Base-by-base conservation (phyloP, 2,888 invertebrate genomes). In the Sphaeridia pumilis region DNA sequence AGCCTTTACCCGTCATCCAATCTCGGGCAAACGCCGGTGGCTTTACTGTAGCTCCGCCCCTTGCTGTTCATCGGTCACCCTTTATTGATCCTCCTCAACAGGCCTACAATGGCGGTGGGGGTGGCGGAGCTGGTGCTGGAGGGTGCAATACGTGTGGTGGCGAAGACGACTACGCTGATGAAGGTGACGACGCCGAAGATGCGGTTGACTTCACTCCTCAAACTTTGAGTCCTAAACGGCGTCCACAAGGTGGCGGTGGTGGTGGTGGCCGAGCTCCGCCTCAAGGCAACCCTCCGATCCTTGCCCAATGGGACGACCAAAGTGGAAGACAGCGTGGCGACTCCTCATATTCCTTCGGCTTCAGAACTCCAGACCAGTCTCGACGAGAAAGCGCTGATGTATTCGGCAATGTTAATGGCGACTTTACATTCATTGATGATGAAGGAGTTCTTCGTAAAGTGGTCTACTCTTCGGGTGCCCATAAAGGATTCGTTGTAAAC, bases 381-480 rank as follows among this genome's bases (percentile, higher is more conserved):
- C 27, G 61, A 17, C 57, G 58, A 27, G 63, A 63, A 53, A 54
- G 52, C 26, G 44, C 59, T 2, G 62, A 63, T 41, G 52, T 55
- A 3, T 53, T 51, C 31, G 62, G 62, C 12, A 63, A 59, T 50
- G 58, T 62, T 28, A 53, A 51, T 35, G 55, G 54, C 14, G 34
- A 48, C 34, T 60, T 55, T 46, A 36, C 57, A 1, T 59, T 56
- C 34, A 54, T 60, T 2, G 63, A 63, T 49, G 59, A 58, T 36
- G 60, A 59, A 24, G 63, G 60, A 3, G 54, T 54, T 2, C 38
- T 46, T 17, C 47, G 58, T 2, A 57, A 58, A 34, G 52, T 63
- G 12, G 53, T 53, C n/a, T 63, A 60, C 41, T 58, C 58, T n/a
- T 59, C 60, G 17, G 63, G 63, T 2, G 57, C 63, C 34, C 57